phyloP scores from a whole-genome alignment of 2,888 invertebrate genomes.

The Odontocolon sp. region DNA sequence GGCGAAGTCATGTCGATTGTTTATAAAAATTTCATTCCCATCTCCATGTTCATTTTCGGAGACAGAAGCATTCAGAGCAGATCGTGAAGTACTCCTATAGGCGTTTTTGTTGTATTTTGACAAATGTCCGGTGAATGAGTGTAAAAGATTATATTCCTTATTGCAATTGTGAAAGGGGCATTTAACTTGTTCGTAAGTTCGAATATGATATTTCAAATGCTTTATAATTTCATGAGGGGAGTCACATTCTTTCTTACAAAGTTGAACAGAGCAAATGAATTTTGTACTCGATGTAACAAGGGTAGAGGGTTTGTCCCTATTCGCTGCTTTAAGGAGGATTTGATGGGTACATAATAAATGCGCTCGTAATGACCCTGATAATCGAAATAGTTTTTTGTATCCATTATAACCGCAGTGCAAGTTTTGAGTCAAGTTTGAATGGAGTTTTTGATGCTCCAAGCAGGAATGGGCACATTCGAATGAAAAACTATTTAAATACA shows the following conservation, averaged over 20 bases:
- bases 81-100: too few relatives aligned
- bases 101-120: slow-evolving; percentile 1
- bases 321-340: too few relatives aligned
- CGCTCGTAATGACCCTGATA: too few relatives aligned
- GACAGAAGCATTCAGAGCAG: background rate
- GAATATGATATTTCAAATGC: slow-evolving; percentile 13
- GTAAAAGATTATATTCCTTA: slow-evolving; percentile 1
- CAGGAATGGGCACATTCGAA: too few relatives aligned
- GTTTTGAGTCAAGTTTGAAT: too few relatives aligned
- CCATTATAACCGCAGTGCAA: too few relatives aligned
- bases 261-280: slow-evolving; percentile 3
- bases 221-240: background rate
- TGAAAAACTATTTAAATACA: too few relatives aligned
- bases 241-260: slow-evolving; percentile 9
- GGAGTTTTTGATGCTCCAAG: too few relatives aligned
- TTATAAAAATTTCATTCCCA: background rate
- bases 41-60: background rate
- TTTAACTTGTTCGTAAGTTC: background rate
- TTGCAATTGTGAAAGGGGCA: slow-evolving; percentile 3
- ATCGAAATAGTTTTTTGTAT: too few relatives aligned
- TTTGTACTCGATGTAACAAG: too few relatives aligned
- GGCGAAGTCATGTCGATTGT: background rate
- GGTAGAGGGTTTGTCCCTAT: too few relatives aligned
- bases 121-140: slow-evolving; percentile 20
- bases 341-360: too few relatives aligned